phyloP scores from a whole-genome alignment of 2,797 vertebrate genomes.

The Martes flavigula region DNA sequence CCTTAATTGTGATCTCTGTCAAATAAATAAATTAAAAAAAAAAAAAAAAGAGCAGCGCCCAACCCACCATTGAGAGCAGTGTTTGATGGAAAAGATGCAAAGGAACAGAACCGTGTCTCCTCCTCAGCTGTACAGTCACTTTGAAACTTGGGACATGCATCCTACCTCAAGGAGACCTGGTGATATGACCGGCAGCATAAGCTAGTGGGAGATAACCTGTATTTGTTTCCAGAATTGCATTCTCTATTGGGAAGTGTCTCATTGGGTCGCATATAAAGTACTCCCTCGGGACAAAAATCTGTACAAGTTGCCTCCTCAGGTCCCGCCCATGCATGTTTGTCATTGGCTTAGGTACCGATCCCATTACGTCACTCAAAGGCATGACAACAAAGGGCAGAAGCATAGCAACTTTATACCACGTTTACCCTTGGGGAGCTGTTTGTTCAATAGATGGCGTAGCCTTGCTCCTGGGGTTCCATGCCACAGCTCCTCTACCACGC shows the following conservation, averaged over 20 bases:
- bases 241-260: neutral
- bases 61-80: neutral
- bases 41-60: too few relatives aligned
- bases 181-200: neutral
- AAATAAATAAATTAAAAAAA: too few relatives aligned
- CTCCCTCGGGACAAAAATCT: neutral
- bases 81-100: neutral
- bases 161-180: neutral
- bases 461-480: neutral
- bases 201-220: too few relatives aligned
- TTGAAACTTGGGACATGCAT: neutral
- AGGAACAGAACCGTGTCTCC: too few relatives aligned
- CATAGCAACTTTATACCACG: accelerated
- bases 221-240: neutral
- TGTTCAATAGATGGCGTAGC: neutral
- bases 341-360: neutral
- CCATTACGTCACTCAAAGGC: neutral
- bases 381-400: neutral
- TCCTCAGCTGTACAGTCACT: neutral
- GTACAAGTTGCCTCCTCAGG: neutral
- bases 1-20: too few relatives aligned
- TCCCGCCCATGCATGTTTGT: neutral
- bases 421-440: neutral
- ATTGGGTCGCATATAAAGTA: neutral
- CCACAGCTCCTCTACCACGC: accelerated